phyloP scores from a whole-genome alignment of 2,888 invertebrate genomes.

The Hypomecis atomaria region DNA sequence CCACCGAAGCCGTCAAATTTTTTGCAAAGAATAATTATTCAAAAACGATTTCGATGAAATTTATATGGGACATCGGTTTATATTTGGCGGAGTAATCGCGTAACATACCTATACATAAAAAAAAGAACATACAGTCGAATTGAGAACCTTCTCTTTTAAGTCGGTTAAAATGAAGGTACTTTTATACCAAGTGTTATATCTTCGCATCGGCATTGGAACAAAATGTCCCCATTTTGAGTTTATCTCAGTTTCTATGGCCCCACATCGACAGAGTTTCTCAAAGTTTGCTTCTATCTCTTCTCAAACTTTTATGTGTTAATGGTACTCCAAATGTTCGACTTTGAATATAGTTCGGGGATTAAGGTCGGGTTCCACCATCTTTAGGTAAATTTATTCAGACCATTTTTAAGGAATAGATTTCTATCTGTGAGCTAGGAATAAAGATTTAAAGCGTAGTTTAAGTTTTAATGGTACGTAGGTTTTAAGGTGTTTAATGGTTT shows the following conservation, averaged over 20 bases:
- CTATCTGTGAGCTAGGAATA: background rate
- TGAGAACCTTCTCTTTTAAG: no score
- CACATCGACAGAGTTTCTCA: slow-evolving; percentile 10
- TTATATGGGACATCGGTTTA: no score
- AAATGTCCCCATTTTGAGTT: slow-evolving; percentile 8
- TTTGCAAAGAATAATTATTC: no score
- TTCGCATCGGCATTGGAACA: background rate
- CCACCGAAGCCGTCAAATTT: no score
- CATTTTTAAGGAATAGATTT: background rate
- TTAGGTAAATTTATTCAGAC: background rate
- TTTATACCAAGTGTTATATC: background rate
- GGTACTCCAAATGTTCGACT: slow-evolving; percentile 14
- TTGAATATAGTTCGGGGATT: slow-evolving; percentile 17
- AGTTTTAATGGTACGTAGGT: no score
- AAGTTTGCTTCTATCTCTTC: slow-evolving; percentile 22
- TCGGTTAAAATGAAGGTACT: background rate
- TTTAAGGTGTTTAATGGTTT: no score
- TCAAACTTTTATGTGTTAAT: slow-evolving; percentile 30
- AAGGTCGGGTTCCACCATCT: slow-evolving; percentile 11
- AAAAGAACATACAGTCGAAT: no score
- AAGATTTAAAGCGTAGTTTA: background rate
- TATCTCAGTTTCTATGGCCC: slow-evolving; percentile 12
- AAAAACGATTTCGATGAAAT: no score
- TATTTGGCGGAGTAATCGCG: no score
- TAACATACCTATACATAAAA: no score